phyloP scores from a whole-genome alignment of 2,797 vertebrate genomes.

The Helostoma temminkii region DNA sequence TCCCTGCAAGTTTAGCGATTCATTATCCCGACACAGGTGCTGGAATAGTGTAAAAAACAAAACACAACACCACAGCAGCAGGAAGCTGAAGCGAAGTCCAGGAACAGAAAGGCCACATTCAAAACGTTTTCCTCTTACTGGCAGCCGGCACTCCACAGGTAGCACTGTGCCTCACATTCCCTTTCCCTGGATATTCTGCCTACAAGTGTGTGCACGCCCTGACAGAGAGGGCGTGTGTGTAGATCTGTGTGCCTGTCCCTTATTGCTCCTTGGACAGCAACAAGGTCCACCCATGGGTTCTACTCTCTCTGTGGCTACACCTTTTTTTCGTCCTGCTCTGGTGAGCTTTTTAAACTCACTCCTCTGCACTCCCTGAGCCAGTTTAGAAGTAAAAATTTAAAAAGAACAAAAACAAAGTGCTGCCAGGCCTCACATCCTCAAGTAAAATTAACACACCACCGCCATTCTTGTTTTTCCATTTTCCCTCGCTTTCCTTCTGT shows the following conservation, averaged over 20 bases:
- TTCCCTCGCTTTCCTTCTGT: slow-evolving; percentile 63
- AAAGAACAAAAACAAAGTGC: slow-evolving; percentile 29
- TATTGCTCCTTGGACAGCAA: slow-evolving; percentile 60
- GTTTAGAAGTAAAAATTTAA: slow-evolving; percentile 18
- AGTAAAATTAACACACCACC: slow-evolving; percentile 47
- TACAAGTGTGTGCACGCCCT: slow-evolving; percentile 79
- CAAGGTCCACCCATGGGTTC: slow-evolving; percentile 62
- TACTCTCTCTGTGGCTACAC: slow-evolving; percentile 32
- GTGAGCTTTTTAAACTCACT: slow-evolving; percentile 14
- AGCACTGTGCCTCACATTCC: slow-evolving; percentile 66
- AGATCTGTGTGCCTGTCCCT: slow-evolving; percentile 55
- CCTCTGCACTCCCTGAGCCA: slow-evolving; percentile 10
- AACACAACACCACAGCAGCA: not conserved
- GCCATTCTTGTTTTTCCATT: slow-evolving; percentile 50
- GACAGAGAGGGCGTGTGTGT: slow-evolving; percentile 64
- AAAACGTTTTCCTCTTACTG: slow-evolving; percentile 41
- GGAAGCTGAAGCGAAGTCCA: slow-evolving; percentile 30
- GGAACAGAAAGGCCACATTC: slow-evolving; percentile 27
- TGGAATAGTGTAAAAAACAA: slow-evolving; percentile 1
- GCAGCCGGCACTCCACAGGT: slow-evolving; percentile 65
- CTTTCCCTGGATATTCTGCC: slow-evolving; percentile 49
- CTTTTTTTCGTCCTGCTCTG: not conserved
- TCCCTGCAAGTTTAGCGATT: slow-evolving; percentile 53
- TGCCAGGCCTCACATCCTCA: slow-evolving; percentile 37
- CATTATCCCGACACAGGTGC: slow-evolving; percentile 58